Conservation (phyloP, 2,113 vertebrate genomes). For the Chlamydotis undulata region DNA sequence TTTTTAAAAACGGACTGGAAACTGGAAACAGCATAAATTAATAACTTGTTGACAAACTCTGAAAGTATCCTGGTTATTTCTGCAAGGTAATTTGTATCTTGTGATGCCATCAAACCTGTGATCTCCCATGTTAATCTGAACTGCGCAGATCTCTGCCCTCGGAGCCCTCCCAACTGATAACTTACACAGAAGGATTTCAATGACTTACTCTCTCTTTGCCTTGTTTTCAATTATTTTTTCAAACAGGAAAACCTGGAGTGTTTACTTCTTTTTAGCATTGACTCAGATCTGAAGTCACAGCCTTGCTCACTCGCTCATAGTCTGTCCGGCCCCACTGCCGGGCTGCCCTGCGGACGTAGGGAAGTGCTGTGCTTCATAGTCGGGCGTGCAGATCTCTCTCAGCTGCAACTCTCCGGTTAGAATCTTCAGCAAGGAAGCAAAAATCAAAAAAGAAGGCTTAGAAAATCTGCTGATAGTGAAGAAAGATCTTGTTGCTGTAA, state of each 20-base stretch:
- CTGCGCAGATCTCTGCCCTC: background rate
- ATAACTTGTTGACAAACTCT: conserved; percentile 70
- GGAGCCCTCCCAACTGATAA: background rate
- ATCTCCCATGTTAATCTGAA: conserved; percentile 38
- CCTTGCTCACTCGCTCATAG: background rate
- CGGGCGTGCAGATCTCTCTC: background rate
- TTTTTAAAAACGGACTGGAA: background rate
- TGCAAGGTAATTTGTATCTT: conserved; percentile 72
- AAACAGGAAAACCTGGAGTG: background rate
- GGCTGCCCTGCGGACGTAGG: background rate
- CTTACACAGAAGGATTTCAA: background rate
- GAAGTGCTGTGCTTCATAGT: background rate
- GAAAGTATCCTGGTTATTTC: conserved; percentile 71
- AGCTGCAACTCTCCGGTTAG: background rate
- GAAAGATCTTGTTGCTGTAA: background rate
- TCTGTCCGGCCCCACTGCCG: background rate
- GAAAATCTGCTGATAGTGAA: background rate
- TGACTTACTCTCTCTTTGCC: background rate
- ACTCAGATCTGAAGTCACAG: background rate
- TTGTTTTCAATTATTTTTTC: background rate
- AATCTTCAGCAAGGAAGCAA: background rate
- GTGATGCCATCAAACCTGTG: conserved; percentile 64
- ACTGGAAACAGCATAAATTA: conserved; percentile 64
- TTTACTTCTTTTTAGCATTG: background rate
- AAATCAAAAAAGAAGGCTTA: background rate